These are phyloP conservation scores for Hirundichthys speculiger DNA, from an alignment of 2,113 vertebrate genomes.

Conservation along the genomic window DNA sequence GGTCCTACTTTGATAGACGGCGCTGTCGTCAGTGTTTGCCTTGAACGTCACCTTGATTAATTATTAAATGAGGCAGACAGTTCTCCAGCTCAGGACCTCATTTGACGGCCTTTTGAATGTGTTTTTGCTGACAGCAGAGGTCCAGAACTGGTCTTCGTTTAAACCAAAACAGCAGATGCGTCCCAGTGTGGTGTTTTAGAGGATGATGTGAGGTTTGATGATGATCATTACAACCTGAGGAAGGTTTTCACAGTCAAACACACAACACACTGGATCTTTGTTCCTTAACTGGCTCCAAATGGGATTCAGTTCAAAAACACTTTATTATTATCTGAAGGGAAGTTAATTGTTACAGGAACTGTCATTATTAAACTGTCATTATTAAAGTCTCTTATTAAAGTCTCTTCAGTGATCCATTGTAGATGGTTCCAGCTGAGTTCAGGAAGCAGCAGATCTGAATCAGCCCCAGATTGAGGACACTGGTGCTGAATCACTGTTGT, in stretches of 20 bases:
- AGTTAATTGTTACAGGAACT: too few relatives aligned
- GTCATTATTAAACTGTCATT: too few relatives aligned
- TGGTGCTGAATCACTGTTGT: too few relatives aligned
- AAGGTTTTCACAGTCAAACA: conserved; percentile 19
- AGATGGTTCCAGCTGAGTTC: too few relatives aligned
- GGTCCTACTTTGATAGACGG: conserved; percentile 87
- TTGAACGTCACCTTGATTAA: conserved; percentile 89
- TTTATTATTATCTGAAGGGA: too few relatives aligned
- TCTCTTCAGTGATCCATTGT: too few relatives aligned
- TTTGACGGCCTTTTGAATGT: conserved; percentile 85
- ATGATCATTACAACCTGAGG: conserved; percentile 18
- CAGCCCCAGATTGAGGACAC: too few relatives aligned
- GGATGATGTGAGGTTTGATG: conserved; percentile 37
- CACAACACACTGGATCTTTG: too few relatives aligned
- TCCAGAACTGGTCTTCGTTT: conserved; percentile 77
- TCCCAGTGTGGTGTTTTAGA: conserved; percentile 36
- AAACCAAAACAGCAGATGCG: conserved; percentile 75
- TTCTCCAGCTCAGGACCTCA: conserved; percentile 79
- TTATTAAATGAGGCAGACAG: conserved; percentile 85
- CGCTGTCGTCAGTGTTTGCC: conserved; percentile 86
- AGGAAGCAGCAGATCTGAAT: too few relatives aligned
- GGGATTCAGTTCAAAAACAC: too few relatives aligned
- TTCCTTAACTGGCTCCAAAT: too few relatives aligned
- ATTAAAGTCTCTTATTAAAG: too few relatives aligned
- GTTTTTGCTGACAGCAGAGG: conserved; percentile 83